These are phyloP conservation scores for human DNA, from an alignment of 2,113 vertebrate species.

Conservation along the genomic window GRCh38 chr3:170628001-170628500, in stretches of 20 bases:
- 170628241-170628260: neutral
- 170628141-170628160: constrained; percentile 21
- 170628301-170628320: neutral
- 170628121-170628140: neutral
- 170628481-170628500: too few species aligned
- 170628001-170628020: neutral
- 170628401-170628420: too few species aligned
- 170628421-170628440: too few species aligned
- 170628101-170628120: neutral
- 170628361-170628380: too few species aligned
- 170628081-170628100: neutral
- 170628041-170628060: neutral
- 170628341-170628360: too few species aligned
- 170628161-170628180: neutral
- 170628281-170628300: constrained; percentile 6
- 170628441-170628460: too few species aligned
- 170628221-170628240: constrained; percentile 10
- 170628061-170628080: neutral
- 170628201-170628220: constrained; percentile 16
- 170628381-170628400: too few species aligned
- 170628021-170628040: neutral
- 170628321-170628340: neutral
- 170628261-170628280: neutral
- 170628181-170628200: constrained; percentile 12
- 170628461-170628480: too few species aligned